Percentiles rank a stretch among this genome's conserved stretches.
These are phyloP conservation scores for Puma concolor DNA, from an alignment of 2,113 vertebrate genomes.

Conservation along the genomic window DNA sequence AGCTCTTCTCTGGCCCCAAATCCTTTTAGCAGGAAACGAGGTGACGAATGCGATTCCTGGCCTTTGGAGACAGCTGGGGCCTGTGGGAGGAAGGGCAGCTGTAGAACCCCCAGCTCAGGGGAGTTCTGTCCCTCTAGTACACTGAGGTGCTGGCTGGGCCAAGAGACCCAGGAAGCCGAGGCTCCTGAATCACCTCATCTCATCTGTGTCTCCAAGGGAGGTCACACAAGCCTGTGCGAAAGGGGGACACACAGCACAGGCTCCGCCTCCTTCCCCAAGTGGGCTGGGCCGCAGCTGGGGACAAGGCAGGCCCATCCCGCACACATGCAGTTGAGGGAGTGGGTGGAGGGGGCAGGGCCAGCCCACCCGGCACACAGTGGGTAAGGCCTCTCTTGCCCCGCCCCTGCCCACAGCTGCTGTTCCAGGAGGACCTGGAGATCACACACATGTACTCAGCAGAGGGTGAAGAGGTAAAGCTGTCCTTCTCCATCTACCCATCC, in stretches of 20 bases:
- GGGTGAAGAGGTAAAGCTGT: conserved; percentile 92
- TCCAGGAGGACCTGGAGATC: conserved; percentile 94
- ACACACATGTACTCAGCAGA: conserved; percentile 96
- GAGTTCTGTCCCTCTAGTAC: not conserved
- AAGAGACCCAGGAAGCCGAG: not conserved
- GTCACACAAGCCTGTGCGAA: not conserved
- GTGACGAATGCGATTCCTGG: not conserved
- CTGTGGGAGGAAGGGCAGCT: not conserved
- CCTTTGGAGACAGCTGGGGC: not conserved
- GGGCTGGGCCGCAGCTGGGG: not conserved
- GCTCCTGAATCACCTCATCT: not conserved
- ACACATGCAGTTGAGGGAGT: not conserved
- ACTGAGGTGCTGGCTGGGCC: not conserved
- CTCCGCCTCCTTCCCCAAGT: not conserved
- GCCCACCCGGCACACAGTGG: not conserved
- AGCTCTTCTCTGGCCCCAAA: not conserved
- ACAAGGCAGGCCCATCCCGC: not conserved
- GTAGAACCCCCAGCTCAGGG: not conserved
- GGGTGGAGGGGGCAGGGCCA: not conserved
- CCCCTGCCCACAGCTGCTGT: conserved; percentile 87
- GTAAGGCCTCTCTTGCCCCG: not conserved
- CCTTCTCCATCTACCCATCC: conserved; percentile 85
- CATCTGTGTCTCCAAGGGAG: not conserved
- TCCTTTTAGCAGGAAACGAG: not conserved
- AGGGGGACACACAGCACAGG: not conserved